A percentile compares a stretch with the other conserved stretches of the same genome.
Evolutionary conservation across 1,140 invertebrate genomes (phyloP).

Genomic region (Cydia fagiglandana): DNA sequence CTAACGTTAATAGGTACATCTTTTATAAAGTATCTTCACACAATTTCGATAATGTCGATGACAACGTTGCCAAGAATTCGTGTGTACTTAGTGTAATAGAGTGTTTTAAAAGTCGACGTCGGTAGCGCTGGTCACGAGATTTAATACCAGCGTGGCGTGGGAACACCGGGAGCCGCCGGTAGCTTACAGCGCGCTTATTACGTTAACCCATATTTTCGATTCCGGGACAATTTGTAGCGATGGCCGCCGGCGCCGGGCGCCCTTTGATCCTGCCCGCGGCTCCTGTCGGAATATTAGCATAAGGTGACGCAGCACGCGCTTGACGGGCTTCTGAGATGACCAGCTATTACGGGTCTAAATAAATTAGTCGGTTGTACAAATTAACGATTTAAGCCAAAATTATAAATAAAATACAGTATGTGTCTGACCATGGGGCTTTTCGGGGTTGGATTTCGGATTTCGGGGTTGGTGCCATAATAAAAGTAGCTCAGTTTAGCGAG

Average conservation of each 20-base stretch:
- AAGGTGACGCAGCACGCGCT: constrained; percentile 4
- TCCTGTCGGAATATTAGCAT: constrained; percentile 5
- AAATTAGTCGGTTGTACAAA: not conserved
- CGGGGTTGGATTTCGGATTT: no score
- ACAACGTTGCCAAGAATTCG: constrained; percentile 22
- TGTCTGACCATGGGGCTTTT: no score
- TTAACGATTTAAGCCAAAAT: not conserved
- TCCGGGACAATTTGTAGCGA: constrained; percentile 30
- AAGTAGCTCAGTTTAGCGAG: no score
- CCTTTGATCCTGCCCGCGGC: constrained; percentile 24
- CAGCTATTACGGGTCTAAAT: not conserved
- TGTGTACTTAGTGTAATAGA: constrained; percentile 20
- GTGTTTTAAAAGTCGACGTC: constrained; percentile 14
- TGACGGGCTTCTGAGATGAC: not conserved
- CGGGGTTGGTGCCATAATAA: no score
- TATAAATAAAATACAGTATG: not conserved
- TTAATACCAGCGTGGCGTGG: constrained; percentile 25
- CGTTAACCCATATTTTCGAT: constrained; percentile 31
- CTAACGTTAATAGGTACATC: not conserved
- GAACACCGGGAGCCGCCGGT: constrained; percentile 12
- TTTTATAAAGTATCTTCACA: constrained; percentile 4
- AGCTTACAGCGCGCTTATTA: constrained; percentile 30
- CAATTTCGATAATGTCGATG: constrained; percentile 28
- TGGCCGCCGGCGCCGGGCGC: constrained; percentile 11
- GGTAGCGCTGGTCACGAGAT: constrained; percentile 24